phyloP scores from a whole-genome alignment of 1,140 invertebrate species.

The Anadara kagoshimensis region DNA sequence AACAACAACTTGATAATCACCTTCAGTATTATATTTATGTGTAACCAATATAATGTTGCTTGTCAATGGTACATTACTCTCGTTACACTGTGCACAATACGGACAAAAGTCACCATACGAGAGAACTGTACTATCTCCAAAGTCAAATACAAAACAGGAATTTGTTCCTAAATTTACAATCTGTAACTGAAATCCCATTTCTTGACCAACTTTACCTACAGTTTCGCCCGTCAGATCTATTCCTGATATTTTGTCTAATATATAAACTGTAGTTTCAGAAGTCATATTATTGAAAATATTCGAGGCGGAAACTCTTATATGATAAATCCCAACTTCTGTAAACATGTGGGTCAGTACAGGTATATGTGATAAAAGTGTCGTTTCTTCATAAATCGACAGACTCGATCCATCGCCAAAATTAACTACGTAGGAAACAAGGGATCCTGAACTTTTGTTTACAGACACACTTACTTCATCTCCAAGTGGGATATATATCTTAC shows the following conservation, averaged over 20 bases:
- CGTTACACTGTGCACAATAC: neutral
- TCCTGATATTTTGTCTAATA: conserved; percentile 13
- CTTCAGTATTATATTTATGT: neutral
- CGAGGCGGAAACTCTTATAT: neutral
- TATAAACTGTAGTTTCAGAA: neutral
- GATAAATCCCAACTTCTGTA: neutral
- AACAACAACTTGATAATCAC: neutral
- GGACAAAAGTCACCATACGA: conserved; percentile 4
- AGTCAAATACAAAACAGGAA: conserved; percentile 20
- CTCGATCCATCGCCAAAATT: conserved; percentile 20
- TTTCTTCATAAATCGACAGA: no score
- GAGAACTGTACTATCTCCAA: conserved; percentile 10
- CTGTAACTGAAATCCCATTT: neutral
- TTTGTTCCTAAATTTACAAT: conserved; percentile 12
- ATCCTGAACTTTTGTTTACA: neutral
- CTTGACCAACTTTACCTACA: conserved; percentile 10
- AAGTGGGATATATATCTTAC: neutral
- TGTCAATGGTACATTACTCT: conserved; percentile 1
- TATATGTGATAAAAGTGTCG: no score
- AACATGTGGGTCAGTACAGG: neutral
- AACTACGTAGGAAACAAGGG: conserved; percentile 11
- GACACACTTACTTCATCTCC: neutral
- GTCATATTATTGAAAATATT: conserved; percentile 9
- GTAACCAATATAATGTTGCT: neutral
- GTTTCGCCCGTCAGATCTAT: neutral